Base-by-base conservation (phyloP, 1,140 invertebrate species). In the Drosophila nebulosa region DNA sequence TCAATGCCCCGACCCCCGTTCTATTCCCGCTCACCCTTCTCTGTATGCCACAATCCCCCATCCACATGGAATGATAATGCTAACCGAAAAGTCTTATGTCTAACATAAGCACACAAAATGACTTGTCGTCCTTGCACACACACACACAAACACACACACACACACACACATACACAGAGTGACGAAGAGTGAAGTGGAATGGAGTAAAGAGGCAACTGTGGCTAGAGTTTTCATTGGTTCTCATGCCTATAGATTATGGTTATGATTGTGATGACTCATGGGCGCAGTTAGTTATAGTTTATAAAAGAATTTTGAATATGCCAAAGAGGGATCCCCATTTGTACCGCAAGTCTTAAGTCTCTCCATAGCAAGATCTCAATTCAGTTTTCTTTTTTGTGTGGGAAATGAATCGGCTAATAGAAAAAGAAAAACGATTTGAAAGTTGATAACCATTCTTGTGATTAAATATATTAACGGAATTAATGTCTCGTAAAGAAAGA, bases 81-180 rank as follows among this genome's bases (percentile, higher is more conserved):
- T 21, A 46, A 46, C 39, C 39, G 16, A 46, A 46, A 46, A 46
- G 18, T 46, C 39, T 46, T 46, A 21, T 46, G 16, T 46, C 39
- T 21, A 46, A 46, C 16, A 21, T 46, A 46, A 46, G 39, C 16
- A 30, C 56, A 60, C 55, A 74, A 70, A 70, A 66, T 58, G 63
- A 16, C 21, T 46, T 46, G 39, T 46, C 16, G 16, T 46, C 16
- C 18, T 1, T 21, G 26, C n/a, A 36, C 12, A 46, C 35, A 30
- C 27, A 30, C 2, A 26, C 27, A 9, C 27, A 36, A 7, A 46
- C 35, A 30, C 27, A 30, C 2, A 26, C 27, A 9, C 27, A 30
- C 27, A 30, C 27, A 30, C 27, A 30, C 7, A 30, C 2, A 30
- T 2, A 26, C 12, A 46, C 26, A 46, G 2, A 18, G 39, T 21